Evolutionary conservation across 1,140 invertebrate species (phyloP).

Genomic region (Drosophila asahinai): DNA sequence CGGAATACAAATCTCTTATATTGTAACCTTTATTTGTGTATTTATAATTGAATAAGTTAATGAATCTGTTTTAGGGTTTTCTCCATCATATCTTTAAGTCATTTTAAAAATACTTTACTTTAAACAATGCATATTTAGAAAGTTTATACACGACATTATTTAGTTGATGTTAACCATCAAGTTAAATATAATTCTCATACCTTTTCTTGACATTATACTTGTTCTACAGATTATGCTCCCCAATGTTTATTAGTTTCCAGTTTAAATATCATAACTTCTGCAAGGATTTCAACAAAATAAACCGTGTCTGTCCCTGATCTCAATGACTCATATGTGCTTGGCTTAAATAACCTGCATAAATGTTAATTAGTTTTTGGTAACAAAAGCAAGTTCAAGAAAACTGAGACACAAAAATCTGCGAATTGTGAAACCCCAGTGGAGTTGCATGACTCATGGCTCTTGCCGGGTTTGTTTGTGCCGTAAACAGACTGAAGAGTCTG

Average conservation of each 20-base stretch:
- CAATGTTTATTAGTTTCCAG: neutral
- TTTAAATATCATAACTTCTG: neutral
- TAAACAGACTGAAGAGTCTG: conserved; percentile 5
- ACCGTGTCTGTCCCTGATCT: neutral
- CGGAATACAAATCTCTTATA: no score
- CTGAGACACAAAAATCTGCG: conserved; percentile 14
- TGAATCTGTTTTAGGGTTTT: no score
- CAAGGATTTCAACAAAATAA: neutral
- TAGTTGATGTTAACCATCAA: neutral
- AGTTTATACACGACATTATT: neutral
- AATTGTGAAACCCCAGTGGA: conserved; percentile 9
- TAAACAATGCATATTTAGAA: no score
- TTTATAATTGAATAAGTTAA: no score
- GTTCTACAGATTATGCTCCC: neutral
- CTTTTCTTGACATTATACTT: neutral
- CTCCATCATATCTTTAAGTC: no score
- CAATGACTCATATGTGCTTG: conserved; percentile 12
- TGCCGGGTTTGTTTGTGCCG: neutral
- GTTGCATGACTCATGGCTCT: conserved; percentile 19
- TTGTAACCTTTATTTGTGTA: no score
- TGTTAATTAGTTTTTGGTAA: conserved; percentile 15
- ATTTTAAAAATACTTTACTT: no score
- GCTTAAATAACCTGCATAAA: conserved; percentile 12
- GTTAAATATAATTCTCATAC: neutral
- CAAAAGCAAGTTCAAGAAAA: conserved; percentile 13